Evolutionary conservation across 2,797 vertebrate genomes (phyloP).

Genomic region (Scomberomorus guttatus): DNA sequence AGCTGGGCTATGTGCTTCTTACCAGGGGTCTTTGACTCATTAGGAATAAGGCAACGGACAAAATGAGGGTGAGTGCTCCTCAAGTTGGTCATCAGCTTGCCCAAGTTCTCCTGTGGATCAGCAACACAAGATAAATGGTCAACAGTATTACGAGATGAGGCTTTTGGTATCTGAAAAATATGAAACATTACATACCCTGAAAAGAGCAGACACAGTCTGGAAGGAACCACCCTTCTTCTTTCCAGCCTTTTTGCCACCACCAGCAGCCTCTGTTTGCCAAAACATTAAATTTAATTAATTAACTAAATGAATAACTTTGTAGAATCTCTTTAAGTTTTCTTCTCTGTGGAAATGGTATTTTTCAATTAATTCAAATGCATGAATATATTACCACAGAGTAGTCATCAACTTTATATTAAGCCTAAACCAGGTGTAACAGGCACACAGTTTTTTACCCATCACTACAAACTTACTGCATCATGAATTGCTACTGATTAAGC

Average conservation of each 20-base stretch:
- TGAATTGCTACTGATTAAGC: no score
- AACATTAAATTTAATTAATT: constrained; percentile 60
- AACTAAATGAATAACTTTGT: not conserved
- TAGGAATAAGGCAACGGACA: constrained; percentile 90
- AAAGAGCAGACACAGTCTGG: constrained; percentile 69
- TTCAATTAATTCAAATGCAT: no score
- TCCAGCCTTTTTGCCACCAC: constrained; percentile 38
- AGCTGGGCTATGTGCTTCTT: not conserved
- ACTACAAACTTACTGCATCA: no score
- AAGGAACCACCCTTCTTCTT: constrained; percentile 91
- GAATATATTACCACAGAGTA: no score
- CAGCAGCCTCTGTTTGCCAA: constrained; percentile 69
- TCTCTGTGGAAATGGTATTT: no score
- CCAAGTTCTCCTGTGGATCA: not conserved
- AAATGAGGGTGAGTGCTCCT: constrained; percentile 90
- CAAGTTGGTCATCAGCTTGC: constrained; percentile 77
- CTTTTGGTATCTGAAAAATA: not conserved
- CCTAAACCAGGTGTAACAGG: no score
- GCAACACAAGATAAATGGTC: not conserved
- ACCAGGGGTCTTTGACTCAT: constrained; percentile 89
- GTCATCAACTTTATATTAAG: no score
- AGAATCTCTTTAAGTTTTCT: no score
- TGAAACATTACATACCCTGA: constrained; percentile 81
- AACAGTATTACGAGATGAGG: not conserved
- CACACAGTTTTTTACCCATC: no score